Evolutionary conservation across 1,140 invertebrate species (phyloP).

Genomic region (Megathymus violae): DNA sequence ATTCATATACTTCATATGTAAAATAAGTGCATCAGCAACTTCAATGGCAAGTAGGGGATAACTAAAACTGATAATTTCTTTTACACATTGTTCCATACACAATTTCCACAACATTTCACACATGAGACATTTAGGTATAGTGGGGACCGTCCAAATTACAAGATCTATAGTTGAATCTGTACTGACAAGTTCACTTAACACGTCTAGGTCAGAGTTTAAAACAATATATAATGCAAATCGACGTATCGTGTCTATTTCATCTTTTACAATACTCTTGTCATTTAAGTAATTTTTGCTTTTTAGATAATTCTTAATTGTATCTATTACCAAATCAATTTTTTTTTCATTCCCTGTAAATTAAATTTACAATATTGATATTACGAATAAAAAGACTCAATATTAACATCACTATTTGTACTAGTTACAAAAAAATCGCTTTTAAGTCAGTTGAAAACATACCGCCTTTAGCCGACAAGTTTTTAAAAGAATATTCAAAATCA

Average conservation of each 20-base stretch:
- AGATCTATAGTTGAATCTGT: slow-evolving; percentile 55
- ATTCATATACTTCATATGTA: slow-evolving; percentile 65
- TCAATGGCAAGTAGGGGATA: slow-evolving; percentile 57
- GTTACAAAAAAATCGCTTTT: no score
- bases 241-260: slow-evolving; percentile 41
- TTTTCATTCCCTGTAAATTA: slow-evolving; percentile 71
- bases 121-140: slow-evolving; percentile 64
- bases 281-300: slow-evolving; percentile 51
- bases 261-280: slow-evolving; percentile 44
- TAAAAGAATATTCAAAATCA: slow-evolving; percentile 60
- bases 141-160: slow-evolving; percentile 67
- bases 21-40: slow-evolving; percentile 56
- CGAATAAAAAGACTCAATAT: no score
- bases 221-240: slow-evolving; percentile 69
- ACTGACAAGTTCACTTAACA: slow-evolving; percentile 58
- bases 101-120: slow-evolving; percentile 71
- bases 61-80: slow-evolving; percentile 62
- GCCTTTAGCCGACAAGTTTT: slow-evolving; percentile 60
- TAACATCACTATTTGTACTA: no score
- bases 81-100: slow-evolving; percentile 64
- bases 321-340: slow-evolving; percentile 58
- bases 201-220: slow-evolving; percentile 61
- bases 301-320: slow-evolving; percentile 53
- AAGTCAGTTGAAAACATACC: slow-evolving; percentile 55
- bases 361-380: no score